phyloP scores from a whole-genome alignment of 2,888 invertebrate species.

The Brassicogethes aeneus region DNA sequence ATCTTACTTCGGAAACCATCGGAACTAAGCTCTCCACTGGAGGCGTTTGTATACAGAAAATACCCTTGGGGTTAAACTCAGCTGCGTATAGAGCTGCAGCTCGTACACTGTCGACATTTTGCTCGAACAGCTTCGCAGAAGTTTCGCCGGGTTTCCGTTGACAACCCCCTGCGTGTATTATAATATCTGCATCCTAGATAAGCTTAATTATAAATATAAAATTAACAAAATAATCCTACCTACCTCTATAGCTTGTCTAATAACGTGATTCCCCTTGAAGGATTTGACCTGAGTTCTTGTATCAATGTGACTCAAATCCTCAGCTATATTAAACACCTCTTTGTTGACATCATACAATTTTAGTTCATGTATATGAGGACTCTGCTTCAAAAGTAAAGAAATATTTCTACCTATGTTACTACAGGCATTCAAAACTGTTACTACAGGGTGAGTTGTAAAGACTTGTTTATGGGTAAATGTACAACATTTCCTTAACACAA shows the following conservation, averaged over 20 bases:
- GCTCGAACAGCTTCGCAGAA: slow-evolving; percentile 28
- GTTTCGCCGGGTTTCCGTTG: slow-evolving; percentile 21
- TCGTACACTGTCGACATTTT: slow-evolving; percentile 32
- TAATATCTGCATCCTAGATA: slow-evolving; percentile 30
- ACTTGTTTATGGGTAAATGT: too few species aligned
- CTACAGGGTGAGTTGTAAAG: slow-evolving; percentile 12
- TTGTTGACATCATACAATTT: slow-evolving; percentile 29
- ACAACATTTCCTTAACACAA: too few species aligned
- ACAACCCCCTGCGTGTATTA: slow-evolving; percentile 33
- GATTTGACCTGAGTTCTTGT: slow-evolving; percentile 29
- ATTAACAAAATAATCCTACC: slow-evolving; percentile 8
- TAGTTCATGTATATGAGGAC: slow-evolving; percentile 28
- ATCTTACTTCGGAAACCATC: slow-evolving; percentile 35
- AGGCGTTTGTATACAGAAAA: slow-evolving; percentile 33
- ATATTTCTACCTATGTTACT: slow-evolving; percentile 22
- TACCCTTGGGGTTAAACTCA: slow-evolving; percentile 34
- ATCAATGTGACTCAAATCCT: slow-evolving; percentile 35
- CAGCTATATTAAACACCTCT: slow-evolving; percentile 24
- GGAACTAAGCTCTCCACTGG: slow-evolving; percentile 37
- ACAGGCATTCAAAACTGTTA: slow-evolving; percentile 21
- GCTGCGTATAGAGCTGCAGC: slow-evolving; percentile 29
- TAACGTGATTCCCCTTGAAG: slow-evolving; percentile 27
- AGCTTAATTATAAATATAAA: neutral
- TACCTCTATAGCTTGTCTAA: slow-evolving; percentile 31
- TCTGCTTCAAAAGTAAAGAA: slow-evolving; percentile 32